Evolutionary conservation across 2,113 vertebrate species (phyloP), one percentile per base, ranked within the genome.

Genomic region (Setophaga kirtlandii): DNA sequence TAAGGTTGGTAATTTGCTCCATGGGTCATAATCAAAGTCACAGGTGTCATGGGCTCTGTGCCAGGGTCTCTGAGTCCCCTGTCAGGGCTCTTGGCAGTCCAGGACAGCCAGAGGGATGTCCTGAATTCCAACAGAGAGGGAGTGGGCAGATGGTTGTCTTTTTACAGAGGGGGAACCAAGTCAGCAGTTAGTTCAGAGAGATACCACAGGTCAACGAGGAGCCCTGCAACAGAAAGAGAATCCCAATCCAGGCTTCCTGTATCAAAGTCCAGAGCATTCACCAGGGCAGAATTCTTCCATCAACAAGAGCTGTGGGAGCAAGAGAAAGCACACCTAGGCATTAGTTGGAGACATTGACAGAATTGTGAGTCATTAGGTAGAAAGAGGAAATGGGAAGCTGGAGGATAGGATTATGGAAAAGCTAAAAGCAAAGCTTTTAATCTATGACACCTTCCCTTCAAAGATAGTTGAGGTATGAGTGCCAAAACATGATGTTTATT

Each of bases 391-490:
- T 4, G 44, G 64, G 80, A 90, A 92, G 27, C 37, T 76, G 62
- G 25, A 91, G 53, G 31, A 24, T 20, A 81, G 73, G 93, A 82
- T 94, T 93, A 82, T 50, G 41, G 56, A 87, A 83, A 87, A 95
- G 31, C 46, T 73, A 77, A 90, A 81, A 79, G 16, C 18, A 71
- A 92, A 94, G 89, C 52, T 95, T 84, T 95, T 94, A 92, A 89
- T 55, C 41, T 79, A 6, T 25, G 44, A 89, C n/a, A 82, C 28
- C 65, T 93, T 60, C 21, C 6, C 10, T 90, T 87, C 50, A n/a
- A 15, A 53, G 56, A 33, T 52, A 41, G 37, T 71, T 93, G 62
- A 87, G 41, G 22, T 53, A 58, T 50, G 63, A 62, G 25, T 90
- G 49, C 49, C 58, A 85, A 87, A 96, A 80, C 31, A 50, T 1